Evolutionary conservation across 2,113 vertebrate species (phyloP).

Genomic region (Pachypanchax playfairii): DNA sequence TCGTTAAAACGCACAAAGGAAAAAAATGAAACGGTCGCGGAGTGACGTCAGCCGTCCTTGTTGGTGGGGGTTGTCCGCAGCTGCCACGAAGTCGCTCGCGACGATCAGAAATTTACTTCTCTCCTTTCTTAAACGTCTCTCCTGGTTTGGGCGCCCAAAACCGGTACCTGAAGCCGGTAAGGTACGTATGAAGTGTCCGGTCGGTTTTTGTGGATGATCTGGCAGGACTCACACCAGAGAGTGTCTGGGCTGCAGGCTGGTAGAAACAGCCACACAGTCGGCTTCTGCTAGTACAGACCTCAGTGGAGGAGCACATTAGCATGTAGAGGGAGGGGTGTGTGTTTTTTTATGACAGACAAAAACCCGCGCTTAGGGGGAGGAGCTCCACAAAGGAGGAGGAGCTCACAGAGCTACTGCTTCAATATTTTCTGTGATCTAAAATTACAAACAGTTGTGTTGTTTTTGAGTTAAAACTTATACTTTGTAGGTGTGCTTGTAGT

Average conservation of each 20-base stretch:
- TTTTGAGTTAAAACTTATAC: background rate
- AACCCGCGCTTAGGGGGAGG: slow-evolving; percentile 43
- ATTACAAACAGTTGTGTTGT: background rate
- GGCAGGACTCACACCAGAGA: background rate
- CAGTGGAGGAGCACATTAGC: slow-evolving; percentile 45
- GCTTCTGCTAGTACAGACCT: slow-evolving; percentile 31
- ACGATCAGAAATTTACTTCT: slow-evolving; percentile 2
- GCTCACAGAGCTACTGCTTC: slow-evolving; percentile 26
- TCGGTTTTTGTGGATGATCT: slow-evolving; percentile 4
- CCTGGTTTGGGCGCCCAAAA: slow-evolving; percentile 7
- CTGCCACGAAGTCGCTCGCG: background rate
- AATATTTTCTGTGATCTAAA: slow-evolving; percentile 21
- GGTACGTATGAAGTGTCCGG: slow-evolving; percentile 37
- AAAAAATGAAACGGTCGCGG: slow-evolving; percentile 1
- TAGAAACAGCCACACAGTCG: slow-evolving; percentile 19
- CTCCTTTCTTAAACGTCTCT: background rate
- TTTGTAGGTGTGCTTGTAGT: background rate
- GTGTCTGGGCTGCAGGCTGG: slow-evolving; percentile 28
- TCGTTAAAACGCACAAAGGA: slow-evolving; percentile 7
- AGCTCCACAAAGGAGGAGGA: slow-evolving; percentile 53
- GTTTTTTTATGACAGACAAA: slow-evolving; percentile 10
- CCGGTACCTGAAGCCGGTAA: slow-evolving; percentile 32
- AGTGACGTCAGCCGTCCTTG: slow-evolving; percentile 34
- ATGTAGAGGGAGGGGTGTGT: slow-evolving; percentile 37
- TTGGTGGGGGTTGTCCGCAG: slow-evolving; percentile 32